Base-by-base conservation (phyloP, 2,113 vertebrate genomes). In the Platichthys flesus region DNA sequence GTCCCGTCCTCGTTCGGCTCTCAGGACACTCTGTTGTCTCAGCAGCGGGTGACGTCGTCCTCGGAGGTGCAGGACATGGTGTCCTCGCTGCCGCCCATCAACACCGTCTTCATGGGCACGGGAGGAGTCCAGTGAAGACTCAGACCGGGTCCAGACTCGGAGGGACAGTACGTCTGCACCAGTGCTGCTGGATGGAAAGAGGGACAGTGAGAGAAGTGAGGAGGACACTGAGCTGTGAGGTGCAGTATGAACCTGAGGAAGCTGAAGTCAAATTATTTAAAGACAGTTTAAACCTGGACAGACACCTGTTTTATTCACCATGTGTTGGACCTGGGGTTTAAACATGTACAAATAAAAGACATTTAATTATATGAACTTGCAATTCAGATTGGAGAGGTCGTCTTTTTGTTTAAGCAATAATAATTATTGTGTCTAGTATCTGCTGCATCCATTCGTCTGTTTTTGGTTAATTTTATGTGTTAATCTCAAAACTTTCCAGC, bases 81-180 rank as follows among this genome's bases (percentile, higher is more conserved):
- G 54, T 96, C 98, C 1, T 97, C 96, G 37, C 93, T 99, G 77
- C 98, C 98, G 51, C 97, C 98, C 78, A 99, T 99, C 93, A 98
- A 98, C 79, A 99, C 97, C 0, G 98, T 99, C 78, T 99, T 99
- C 86, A 97, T 99, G 98, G 97, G 97, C 2, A 57, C 96, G 28
- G 91, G 95, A 62, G 95, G 95, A 58, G 95, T 96, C 40, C 95
- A 96, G n/a, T 96, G 86, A 96, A 63, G 4, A 35, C 35, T 7
- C 28, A 70, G 62, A 35, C 47, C 62, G 15, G 20, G 8, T 21
- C 20, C 45, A 26, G 42, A 15, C 14, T 4, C 77, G 56, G 49
- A 14, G 40, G 40, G 40, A 35, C 13, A 9, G 56, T 57, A 21
- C 15, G 37, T 60, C 14, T 20, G 37, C 37, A 31, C n/a, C 10